These are phyloP conservation scores for Edolisoma coerulescens DNA, from an alignment of 2,113 vertebrate genomes.

Conservation along the genomic window DNA sequence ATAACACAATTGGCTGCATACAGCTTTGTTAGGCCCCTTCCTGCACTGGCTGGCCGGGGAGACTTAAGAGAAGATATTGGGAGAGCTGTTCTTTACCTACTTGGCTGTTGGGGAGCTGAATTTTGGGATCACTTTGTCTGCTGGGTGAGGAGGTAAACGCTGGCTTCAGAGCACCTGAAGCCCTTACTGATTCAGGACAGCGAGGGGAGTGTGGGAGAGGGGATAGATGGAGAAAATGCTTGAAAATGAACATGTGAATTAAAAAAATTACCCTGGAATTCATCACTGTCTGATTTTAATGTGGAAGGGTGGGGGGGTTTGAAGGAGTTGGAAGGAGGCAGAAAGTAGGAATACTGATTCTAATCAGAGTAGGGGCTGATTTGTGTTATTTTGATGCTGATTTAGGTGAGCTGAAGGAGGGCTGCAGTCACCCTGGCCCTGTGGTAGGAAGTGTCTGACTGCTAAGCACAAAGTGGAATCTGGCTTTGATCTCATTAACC, in stretches of 20 bases:
- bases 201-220: not conserved
- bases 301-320: not conserved
- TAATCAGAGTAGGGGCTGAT: not conserved
- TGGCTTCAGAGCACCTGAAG: not conserved
- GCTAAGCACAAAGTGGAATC: not conserved
- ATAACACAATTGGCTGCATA: constrained; percentile 67
- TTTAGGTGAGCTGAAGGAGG: not conserved
- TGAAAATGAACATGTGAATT: not conserved
- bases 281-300: not conserved
- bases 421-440: not conserved
- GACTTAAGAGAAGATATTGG: not conserved
- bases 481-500: constrained; percentile 38
- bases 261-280: not conserved
- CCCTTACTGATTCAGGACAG: not conserved
- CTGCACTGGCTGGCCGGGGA: not conserved
- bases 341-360: not conserved
- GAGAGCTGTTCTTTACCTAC: not conserved
- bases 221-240: not conserved
- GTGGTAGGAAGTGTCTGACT: not conserved
- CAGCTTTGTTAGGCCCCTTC: constrained; percentile 52
- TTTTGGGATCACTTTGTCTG: not conserved
- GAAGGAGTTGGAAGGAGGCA: not conserved
- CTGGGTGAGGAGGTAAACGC: not conserved
- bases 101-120: not conserved
- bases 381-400: not conserved